These are phyloP conservation scores for Nibea albiflora DNA, from an alignment of 2,113 vertebrate genomes.

Conservation along the genomic window DNA sequence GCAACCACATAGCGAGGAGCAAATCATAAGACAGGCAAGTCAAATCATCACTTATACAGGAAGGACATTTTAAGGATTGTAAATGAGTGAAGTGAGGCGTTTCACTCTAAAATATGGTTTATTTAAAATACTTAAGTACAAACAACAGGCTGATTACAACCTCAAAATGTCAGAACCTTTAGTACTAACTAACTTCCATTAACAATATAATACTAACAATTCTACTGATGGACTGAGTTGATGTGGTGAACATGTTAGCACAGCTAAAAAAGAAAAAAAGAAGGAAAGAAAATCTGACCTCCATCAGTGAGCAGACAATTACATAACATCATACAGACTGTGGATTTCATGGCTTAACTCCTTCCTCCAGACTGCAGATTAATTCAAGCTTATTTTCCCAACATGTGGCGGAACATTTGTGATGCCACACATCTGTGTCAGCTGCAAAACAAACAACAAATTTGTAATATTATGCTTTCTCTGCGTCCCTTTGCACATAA, in stretches of 20 bases:
- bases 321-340: slow-evolving; percentile 36
- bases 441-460: neutral
- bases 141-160: neutral
- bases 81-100: neutral
- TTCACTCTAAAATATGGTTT: neutral
- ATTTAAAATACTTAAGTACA: neutral
- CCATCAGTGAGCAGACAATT: slow-evolving; percentile 23
- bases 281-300: neutral
- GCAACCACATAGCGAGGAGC: slow-evolving; percentile 12
- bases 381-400: slow-evolving; percentile 15
- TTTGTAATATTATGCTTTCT: neutral
- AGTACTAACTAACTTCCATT: too few relatives aligned
- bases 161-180: neutral
- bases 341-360: slow-evolving; percentile 33
- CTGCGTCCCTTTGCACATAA: neutral
- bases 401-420: slow-evolving; percentile 15
- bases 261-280: too few relatives aligned
- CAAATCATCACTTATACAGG: neutral
- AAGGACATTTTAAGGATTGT: neutral
- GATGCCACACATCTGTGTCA: slow-evolving; percentile 1
- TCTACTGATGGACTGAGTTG: too few relatives aligned
- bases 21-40: slow-evolving; percentile 9
- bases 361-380: slow-evolving; percentile 51
- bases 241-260: too few relatives aligned
- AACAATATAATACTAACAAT: too few relatives aligned